Percentiles rank a stretch among this genome's conserved stretches.
These are phyloP conservation scores for Drosophila suzukii DNA, from an alignment of 1,140 invertebrate genomes.

Conservation along the genomic window DNA sequence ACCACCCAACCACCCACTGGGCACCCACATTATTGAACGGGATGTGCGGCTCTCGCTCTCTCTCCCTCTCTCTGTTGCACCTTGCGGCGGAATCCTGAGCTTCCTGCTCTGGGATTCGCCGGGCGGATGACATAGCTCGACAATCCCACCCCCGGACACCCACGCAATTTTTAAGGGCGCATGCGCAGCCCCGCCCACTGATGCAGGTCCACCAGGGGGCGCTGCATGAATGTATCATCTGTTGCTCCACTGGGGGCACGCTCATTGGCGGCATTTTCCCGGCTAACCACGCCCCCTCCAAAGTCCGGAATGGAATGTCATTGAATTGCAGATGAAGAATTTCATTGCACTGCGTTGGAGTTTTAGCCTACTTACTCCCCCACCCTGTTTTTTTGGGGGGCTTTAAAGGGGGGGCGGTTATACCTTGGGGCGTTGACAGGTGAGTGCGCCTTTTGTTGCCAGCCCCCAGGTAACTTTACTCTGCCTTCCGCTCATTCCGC, in stretches of 20 bases:
- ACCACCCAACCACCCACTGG: constrained; percentile 1
- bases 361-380: constrained; percentile 30
- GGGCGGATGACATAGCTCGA: constrained; percentile 52
- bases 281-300: constrained; percentile 55
- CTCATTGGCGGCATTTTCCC: constrained; percentile 53
- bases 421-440: constrained; percentile 8
- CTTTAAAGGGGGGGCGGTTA: not conserved
- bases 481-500: not conserved
- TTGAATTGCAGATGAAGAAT: constrained; percentile 81
- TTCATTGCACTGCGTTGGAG: constrained; percentile 78
- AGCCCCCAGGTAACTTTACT: not conserved
- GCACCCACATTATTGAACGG: constrained; percentile 16
- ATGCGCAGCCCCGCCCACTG: constrained; percentile 74
- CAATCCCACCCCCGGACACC: constrained; percentile 55
- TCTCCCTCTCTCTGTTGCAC: constrained; percentile 26
- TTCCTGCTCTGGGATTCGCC: constrained; percentile 60
- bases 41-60: constrained; percentile 56
- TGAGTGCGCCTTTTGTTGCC: constrained; percentile 29
- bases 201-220: constrained; percentile 19
- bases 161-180: constrained; percentile 46
- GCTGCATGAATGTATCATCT: constrained; percentile 23
- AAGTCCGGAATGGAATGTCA: constrained; percentile 68
- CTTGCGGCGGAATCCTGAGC: constrained; percentile 65
- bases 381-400: not conserved
- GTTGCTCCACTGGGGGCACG: constrained; percentile 52